phyloP scores from a whole-genome alignment of 2,888 invertebrate species.

The Macrosoma leucophasiata region DNA sequence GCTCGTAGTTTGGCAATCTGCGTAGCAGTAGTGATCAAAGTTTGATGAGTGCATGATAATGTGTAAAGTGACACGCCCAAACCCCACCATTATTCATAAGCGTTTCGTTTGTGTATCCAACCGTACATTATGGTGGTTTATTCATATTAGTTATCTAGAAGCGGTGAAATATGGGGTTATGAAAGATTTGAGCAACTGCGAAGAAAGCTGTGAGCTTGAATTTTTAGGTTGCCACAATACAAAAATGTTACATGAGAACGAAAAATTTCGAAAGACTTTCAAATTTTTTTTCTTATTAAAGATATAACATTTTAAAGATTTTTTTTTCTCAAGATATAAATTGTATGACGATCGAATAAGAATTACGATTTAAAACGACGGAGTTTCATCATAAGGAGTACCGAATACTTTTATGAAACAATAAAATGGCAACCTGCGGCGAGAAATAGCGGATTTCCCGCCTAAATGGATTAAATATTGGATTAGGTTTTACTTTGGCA shows the following conservation, averaged over 20 bases:
- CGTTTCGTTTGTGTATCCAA: conserved; percentile 26
- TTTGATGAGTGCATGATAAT: no score
- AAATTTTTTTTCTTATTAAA: no score
- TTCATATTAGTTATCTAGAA: conserved; percentile 58
- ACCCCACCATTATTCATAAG: conserved; percentile 27
- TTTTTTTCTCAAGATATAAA: neutral
- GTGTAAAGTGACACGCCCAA: conserved; percentile 16
- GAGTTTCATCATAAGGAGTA: no score
- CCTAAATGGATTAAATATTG: conserved; percentile 33
- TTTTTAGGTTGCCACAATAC: conserved; percentile 58
- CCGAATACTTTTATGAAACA: no score
- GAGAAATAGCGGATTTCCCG: conserved; percentile 38
- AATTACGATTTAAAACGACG: no score
- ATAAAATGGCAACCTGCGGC: conserved; percentile 53
- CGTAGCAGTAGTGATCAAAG: no score
- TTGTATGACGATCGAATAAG: no score
- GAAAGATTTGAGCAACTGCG: conserved; percentile 66
- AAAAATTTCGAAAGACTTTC: no score
- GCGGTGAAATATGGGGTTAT: conserved; percentile 56
- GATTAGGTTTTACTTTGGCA: conserved; percentile 39
- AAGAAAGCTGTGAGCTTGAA: conserved; percentile 70
- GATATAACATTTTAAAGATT: conserved; percentile 11
- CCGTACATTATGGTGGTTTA: conserved; percentile 39
- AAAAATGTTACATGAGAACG: no score
- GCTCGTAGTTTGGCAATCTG: no score